A percentile compares a stretch with the other conserved stretches of the same genome.
These are phyloP conservation scores for Parelbella ahira DNA, from an alignment of 2,888 invertebrate species.

Conservation along the genomic window DNA sequence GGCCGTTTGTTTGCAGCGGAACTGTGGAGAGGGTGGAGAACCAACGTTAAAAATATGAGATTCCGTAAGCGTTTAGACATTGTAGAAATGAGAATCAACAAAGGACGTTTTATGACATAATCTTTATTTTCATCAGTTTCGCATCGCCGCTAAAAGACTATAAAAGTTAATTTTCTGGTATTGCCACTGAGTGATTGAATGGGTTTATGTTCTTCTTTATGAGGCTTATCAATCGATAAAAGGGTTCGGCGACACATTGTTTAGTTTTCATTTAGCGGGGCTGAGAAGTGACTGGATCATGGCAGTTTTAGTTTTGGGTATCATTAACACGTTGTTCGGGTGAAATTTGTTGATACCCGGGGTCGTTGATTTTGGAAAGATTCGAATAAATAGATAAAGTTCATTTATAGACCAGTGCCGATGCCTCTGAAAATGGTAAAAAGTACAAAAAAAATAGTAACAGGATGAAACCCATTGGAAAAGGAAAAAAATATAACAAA, in stretches of 20 bases:
- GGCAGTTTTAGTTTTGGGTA: too few relatives aligned
- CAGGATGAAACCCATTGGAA: too few relatives aligned
- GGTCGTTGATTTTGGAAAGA: too few relatives aligned
- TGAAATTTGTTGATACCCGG: too few relatives aligned
- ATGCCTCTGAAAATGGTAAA: too few relatives aligned
- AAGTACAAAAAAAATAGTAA: too few relatives aligned
- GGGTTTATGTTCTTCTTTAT: conserved; percentile 1
- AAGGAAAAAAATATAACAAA: too few relatives aligned
- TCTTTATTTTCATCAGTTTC: not conserved
- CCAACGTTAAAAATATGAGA: not conserved
- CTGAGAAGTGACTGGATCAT: too few relatives aligned
- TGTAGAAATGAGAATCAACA: not conserved
- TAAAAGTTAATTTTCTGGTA: conserved; percentile 8
- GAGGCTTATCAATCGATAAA: not conserved
- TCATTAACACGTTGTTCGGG: too few relatives aligned
- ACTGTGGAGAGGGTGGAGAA: not conserved
- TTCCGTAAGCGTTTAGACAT: not conserved
- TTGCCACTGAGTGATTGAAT: conserved; percentile 7
- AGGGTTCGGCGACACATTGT: not conserved
- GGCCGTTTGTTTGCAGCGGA: not conserved
- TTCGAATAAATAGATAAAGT: too few relatives aligned
- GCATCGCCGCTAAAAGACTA: conserved; percentile 1
- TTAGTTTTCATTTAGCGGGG: not conserved
- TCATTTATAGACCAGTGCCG: too few relatives aligned
- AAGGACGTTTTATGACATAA: conserved; percentile 2